Percentiles rank a stretch among this genome's conserved stretches.
Conservation (phyloP, 2,113 vertebrate species). For the Poicephalus meyeri region DNA sequence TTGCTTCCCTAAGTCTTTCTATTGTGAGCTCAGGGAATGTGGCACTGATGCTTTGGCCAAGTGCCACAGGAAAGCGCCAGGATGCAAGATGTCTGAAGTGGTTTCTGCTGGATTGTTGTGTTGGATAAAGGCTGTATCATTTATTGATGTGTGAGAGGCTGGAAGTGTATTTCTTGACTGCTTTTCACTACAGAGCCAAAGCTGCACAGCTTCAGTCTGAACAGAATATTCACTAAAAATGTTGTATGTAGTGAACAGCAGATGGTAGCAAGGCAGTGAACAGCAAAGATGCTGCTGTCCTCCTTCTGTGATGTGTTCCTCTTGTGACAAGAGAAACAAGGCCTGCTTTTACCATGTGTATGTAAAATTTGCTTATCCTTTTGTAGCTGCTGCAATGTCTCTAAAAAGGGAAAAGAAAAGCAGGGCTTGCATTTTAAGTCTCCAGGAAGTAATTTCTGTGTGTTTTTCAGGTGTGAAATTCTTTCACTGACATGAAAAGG, state of each 20-base stretch:
- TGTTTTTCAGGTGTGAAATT: neutral
- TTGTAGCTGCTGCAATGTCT: neutral
- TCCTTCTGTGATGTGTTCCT: neutral
- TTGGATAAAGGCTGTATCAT: neutral
- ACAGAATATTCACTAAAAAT: neutral
- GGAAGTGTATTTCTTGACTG: neutral
- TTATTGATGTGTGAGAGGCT: neutral
- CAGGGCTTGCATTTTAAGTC: neutral
- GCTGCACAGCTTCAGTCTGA: neutral
- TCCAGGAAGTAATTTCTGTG: neutral
- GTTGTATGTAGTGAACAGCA: neutral
- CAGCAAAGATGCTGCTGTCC: neutral
- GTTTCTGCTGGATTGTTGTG: neutral
- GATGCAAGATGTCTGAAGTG: neutral
- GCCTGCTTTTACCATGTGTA: neutral
- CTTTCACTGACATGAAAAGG: neutral
- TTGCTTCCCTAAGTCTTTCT: accelerated
- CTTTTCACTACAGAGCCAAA: neutral
- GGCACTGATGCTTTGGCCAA: accelerated
- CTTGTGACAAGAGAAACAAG: neutral
- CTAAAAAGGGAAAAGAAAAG: neutral
- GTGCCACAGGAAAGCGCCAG: accelerated
- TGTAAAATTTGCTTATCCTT: neutral
- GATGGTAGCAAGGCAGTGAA: neutral
- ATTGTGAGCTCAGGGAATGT: accelerated